Evolutionary conservation across 2,888 invertebrate species (phyloP).

Genomic region (Netelia melanura): DNA sequence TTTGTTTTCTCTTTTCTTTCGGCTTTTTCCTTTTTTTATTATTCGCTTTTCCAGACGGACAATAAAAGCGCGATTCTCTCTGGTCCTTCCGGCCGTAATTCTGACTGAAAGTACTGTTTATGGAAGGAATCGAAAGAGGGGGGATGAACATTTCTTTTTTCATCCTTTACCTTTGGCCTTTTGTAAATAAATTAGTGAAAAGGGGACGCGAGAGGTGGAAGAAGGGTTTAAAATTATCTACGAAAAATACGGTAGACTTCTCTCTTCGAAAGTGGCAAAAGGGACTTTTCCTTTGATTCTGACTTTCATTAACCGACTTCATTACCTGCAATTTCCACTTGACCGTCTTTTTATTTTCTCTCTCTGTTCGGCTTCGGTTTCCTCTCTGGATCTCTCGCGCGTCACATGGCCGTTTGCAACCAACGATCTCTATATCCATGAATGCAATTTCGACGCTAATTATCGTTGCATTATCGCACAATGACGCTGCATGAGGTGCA

Average conservation of each 20-base stretch:
- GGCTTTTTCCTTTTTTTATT: neutral
- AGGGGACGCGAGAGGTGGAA: neutral
- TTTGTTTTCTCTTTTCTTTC: neutral
- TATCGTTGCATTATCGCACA: neutral
- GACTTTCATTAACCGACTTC: constrained; percentile 55
- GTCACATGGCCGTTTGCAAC: neutral
- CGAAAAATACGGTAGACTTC: constrained; percentile 27
- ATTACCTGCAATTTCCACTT: constrained; percentile 48
- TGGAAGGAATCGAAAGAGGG: neutral
- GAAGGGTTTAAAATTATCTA: constrained; percentile 32
- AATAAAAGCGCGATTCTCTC: constrained; percentile 46
- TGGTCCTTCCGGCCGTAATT: constrained; percentile 31
- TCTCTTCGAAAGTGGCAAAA: neutral
- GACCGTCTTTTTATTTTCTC: neutral
- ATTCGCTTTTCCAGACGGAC: neutral
- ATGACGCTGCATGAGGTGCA: neutral
- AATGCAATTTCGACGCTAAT: constrained; percentile 45
- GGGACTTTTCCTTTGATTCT: constrained; percentile 46
- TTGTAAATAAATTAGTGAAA: neutral
- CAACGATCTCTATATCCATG: neutral
- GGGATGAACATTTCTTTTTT: neutral
- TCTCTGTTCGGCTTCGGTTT: neutral
- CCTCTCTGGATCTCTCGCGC: neutral
- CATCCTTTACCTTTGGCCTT: too few species aligned
- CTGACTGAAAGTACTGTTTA: constrained; percentile 48